Evolutionary conservation across 2,888 invertebrate genomes (phyloP).

Genomic region (Melieria picta): DNA sequence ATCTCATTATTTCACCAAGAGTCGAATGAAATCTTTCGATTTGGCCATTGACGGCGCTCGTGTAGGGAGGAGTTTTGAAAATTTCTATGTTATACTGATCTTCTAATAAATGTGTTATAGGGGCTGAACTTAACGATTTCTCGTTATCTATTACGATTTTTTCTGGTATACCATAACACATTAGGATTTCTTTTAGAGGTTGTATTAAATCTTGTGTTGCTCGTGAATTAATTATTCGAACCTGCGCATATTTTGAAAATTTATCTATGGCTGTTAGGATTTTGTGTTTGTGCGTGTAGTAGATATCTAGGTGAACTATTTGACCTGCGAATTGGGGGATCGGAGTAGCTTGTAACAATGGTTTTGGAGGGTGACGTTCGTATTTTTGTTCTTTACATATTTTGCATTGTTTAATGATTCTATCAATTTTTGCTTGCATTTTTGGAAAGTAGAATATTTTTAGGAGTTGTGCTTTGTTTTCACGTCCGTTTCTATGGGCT

Average conservation of each 20-base stretch:
- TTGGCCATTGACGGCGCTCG: not conserved
- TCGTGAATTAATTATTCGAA: slow-evolving; percentile 2
- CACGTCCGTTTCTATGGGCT: too few species aligned
- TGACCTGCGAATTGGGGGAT: slow-evolving; percentile 16
- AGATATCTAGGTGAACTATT: slow-evolving; percentile 26
- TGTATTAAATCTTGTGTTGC: slow-evolving; percentile 13
- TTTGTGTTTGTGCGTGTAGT: slow-evolving; percentile 2
- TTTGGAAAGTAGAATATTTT: slow-evolving; percentile 16
- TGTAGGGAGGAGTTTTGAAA: slow-evolving; percentile 11
- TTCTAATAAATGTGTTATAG: not conserved
- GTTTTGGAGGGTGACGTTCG: slow-evolving; percentile 17
- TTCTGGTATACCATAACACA: slow-evolving; percentile 23
- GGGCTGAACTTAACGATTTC: slow-evolving; percentile 25
- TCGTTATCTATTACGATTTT: not conserved
- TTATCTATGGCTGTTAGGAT: slow-evolving; percentile 22
- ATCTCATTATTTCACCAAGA: not conserved
- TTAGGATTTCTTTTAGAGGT: slow-evolving; percentile 11
- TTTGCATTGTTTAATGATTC: slow-evolving; percentile 17
- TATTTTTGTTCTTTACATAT: slow-evolving; percentile 29
- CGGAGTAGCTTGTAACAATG: slow-evolving; percentile 12
- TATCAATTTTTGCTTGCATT: slow-evolving; percentile 17
- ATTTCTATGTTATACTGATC: not conserved
- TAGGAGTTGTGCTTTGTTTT: not conserved
- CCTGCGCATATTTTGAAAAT: slow-evolving; percentile 25
- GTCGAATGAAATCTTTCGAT: not conserved